A percentile compares a stretch with the other conserved stretches of the same genome.
phyloP scores from a whole-genome alignment of 1,140 invertebrate genomes.

The Zaprionus nigranus region DNA sequence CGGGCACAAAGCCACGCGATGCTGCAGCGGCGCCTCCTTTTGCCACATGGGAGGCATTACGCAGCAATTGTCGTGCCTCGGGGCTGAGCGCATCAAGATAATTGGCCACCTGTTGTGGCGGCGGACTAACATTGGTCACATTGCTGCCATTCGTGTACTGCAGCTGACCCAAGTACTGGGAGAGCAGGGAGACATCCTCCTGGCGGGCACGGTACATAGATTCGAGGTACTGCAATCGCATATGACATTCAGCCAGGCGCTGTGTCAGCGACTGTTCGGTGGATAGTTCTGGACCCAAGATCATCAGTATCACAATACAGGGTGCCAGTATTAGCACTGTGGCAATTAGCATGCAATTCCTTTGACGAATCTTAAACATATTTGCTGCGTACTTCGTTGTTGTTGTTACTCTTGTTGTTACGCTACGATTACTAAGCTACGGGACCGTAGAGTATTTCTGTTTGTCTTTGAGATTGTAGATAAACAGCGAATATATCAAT shows the following conservation, averaged over 20 bases:
- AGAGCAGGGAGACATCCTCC: slow-evolving; percentile 89
- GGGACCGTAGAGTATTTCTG: no score
- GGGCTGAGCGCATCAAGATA: slow-evolving; percentile 84
- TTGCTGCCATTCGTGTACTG: slow-evolving; percentile 50
- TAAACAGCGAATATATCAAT: no score
- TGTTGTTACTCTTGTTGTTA: slow-evolving; percentile 11
- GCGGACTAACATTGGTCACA: slow-evolving; percentile 44
- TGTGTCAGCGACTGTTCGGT: slow-evolving; percentile 89
- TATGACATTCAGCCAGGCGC: slow-evolving; percentile 89
- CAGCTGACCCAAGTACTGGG: slow-evolving; percentile 86
- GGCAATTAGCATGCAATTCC: slow-evolving; percentile 85
- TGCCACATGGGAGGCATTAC: slow-evolving; percentile 81
- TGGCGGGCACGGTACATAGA: slow-evolving; percentile 89
- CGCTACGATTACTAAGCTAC: not conserved
- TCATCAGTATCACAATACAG: slow-evolving; percentile 85
- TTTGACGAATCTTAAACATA: slow-evolving; percentile 82
- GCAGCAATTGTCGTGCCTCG: slow-evolving; percentile 85
- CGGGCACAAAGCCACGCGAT: slow-evolving; percentile 54
- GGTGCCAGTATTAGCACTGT: slow-evolving; percentile 85
- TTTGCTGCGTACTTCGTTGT: slow-evolving; percentile 19
- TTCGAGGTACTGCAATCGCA: slow-evolving; percentile 89
- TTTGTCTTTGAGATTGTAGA: no score
- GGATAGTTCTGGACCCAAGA: slow-evolving; percentile 85
- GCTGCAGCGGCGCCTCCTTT: slow-evolving; percentile 5
- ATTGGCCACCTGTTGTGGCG: slow-evolving; percentile 49